Evolutionary conservation across 37 sponge, comb jelly and placozoan genomes (phyloP).

Genomic region (Dysidea cf. avara): DNA sequence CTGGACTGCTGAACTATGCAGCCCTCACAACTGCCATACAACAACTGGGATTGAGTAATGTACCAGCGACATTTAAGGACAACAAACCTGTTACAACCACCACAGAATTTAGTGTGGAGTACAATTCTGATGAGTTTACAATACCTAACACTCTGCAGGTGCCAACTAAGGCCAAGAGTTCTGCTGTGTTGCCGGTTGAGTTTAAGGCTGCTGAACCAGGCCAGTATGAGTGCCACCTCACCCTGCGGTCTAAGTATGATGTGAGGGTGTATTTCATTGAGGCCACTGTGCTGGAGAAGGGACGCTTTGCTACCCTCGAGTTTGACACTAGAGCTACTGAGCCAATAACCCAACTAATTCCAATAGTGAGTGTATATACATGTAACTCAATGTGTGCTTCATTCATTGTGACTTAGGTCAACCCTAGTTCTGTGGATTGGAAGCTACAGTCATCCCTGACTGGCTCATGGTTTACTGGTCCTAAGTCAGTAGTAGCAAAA

Average conservation of each 20-base stretch:
- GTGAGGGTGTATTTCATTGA: conserved; percentile 74
- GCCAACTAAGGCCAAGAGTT: conserved; percentile 20
- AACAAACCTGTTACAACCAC: neutral
- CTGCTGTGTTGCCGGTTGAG: conserved; percentile 22
- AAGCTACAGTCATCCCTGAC: conserved; percentile 27
- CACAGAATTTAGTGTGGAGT: conserved; percentile 18
- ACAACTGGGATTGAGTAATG: conserved; percentile 10
- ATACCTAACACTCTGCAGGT: conserved; percentile 26
- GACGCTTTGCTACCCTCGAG: conserved; percentile 53
- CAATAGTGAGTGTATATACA: conserved; percentile 63
- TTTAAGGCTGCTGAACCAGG: conserved; percentile 45
- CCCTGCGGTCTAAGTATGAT: conserved; percentile 57
- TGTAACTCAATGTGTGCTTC: neutral
- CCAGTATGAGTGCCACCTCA: conserved; percentile 64
- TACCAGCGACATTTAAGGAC: neutral
- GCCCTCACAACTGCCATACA: conserved; percentile 33
- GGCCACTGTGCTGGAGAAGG: conserved; percentile 48
- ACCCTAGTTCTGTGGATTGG: conserved; percentile 71
- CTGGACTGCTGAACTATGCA: conserved; percentile 47
- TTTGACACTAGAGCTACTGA: conserved; percentile 70
- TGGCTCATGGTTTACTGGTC: conserved; percentile 59
- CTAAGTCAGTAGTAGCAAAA: conserved; percentile 45
- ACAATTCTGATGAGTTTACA: conserved; percentile 13
- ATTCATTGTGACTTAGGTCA: conserved; percentile 42
- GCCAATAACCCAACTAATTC: conserved; percentile 76